Conservation (phyloP, 2,113 vertebrate genomes). For the Tiliqua scincoides region DNA sequence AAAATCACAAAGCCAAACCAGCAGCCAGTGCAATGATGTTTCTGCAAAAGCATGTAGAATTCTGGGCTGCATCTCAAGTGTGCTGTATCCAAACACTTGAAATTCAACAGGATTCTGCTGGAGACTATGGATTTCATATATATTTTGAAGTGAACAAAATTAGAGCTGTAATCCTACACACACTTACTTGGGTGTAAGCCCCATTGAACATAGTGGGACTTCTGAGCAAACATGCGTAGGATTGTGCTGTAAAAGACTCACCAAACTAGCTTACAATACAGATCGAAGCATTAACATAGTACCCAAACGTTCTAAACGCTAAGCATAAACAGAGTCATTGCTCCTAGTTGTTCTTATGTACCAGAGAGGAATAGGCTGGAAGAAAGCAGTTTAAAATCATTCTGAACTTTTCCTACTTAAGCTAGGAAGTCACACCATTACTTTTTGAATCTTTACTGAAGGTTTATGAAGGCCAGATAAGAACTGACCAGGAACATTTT, state of each 20-base stretch:
- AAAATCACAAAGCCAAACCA: background rate
- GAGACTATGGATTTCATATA: background rate
- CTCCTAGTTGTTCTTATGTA: background rate
- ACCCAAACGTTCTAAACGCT: background rate
- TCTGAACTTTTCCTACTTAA: background rate
- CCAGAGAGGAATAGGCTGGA: background rate
- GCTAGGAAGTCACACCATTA: background rate
- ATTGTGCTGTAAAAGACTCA: background rate
- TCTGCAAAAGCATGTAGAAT: background rate
- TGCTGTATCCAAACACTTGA: background rate
- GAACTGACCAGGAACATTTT: background rate
- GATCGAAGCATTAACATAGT: background rate
- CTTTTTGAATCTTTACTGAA: background rate
- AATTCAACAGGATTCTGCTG: background rate
- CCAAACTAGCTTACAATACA: background rate
- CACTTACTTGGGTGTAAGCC: background rate
- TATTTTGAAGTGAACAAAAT: background rate
- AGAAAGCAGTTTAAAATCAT: too few species aligned
- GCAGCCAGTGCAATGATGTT: background rate
- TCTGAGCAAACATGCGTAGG: background rate
- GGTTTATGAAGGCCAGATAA: background rate
- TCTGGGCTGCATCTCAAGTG: too few species aligned
- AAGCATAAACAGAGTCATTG: background rate
- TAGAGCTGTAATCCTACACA: background rate
- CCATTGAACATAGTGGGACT: too few species aligned